These are phyloP conservation scores for Solea senegalensis DNA, from an alignment of 2,113 vertebrate species.

Conservation along the genomic window DNA sequence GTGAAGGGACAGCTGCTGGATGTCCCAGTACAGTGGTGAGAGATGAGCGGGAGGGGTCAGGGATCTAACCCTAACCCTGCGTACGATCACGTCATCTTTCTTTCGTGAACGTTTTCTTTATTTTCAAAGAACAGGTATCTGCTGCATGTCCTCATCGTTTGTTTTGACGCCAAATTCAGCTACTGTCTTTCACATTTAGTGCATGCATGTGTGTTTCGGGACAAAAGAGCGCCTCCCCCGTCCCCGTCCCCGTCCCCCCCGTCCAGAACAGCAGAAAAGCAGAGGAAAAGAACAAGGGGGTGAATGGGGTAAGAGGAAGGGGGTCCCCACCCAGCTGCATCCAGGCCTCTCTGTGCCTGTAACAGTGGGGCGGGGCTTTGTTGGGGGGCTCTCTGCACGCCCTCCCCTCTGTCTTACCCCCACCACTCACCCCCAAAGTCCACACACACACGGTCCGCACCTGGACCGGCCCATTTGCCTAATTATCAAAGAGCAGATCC, in stretches of 20 bases:
- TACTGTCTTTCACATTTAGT: conserved; percentile 51
- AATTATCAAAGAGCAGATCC: conserved; percentile 76
- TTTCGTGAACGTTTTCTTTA: neutral
- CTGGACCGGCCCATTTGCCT: conserved; percentile 81
- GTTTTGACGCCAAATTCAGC: conserved; percentile 55
- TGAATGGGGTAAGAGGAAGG: conserved; percentile 46
- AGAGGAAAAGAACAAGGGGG: conserved; percentile 40
- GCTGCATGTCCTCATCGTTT: conserved; percentile 18
- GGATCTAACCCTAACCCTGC: too few relatives aligned
- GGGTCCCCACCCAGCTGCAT: conserved; percentile 74
- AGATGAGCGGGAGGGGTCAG: neutral
- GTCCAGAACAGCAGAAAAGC: conserved; percentile 65
- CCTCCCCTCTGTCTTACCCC: too few relatives aligned
- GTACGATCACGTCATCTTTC: conserved; percentile 5
- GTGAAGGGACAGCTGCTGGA: conserved; percentile 70
- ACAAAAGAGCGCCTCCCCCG: conserved; percentile 79
- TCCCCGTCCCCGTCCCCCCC: too few relatives aligned
- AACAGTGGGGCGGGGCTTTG: conserved; percentile 42
- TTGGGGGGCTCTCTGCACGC: conserved; percentile 36
- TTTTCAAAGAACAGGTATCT: conserved; percentile 4
- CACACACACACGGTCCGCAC: conserved; percentile 70
- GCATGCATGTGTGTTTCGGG: conserved; percentile 57
- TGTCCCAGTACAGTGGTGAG: conserved; percentile 60
- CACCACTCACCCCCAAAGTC: conserved; percentile 24
- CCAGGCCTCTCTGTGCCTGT: conserved; percentile 55